These are phyloP conservation scores for Asbolus verrucosus DNA, from an alignment of 1,140 invertebrate genomes.

Conservation along the genomic window DNA sequence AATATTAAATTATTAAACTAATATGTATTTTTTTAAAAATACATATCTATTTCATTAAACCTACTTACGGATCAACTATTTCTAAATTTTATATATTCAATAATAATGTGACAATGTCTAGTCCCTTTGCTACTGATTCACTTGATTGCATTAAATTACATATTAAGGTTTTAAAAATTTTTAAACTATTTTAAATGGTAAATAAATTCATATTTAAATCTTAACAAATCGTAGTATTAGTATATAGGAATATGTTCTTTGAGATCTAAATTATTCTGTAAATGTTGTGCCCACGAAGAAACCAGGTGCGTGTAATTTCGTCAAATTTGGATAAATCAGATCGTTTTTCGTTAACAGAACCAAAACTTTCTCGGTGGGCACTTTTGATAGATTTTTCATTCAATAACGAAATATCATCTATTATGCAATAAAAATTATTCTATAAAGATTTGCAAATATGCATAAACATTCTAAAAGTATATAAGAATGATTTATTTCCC, in stretches of 20 bases:
- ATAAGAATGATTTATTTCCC: conserved; percentile 43
- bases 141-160: conserved; percentile 58
- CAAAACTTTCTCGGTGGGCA: conserved; percentile 16
- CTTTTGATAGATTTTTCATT: conserved; percentile 45
- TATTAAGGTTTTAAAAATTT: conserved; percentile 46
- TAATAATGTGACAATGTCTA: conserved; percentile 61
- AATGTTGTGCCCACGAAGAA: conserved; percentile 41
- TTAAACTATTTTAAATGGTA: conserved; percentile 43
- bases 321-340: not conserved
- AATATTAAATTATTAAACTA: conserved; percentile 56
- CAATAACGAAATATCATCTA: conserved; percentile 43
- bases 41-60: conserved; percentile 60
- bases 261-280: conserved; percentile 46
- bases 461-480: conserved; percentile 44
- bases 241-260: conserved; percentile 48
- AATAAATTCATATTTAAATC: conserved; percentile 47
- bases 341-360: not conserved
- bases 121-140: conserved; percentile 56
- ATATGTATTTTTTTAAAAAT: conserved; percentile 58
- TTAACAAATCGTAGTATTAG: conserved; percentile 48
- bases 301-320: not conserved
- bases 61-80: conserved; percentile 62
- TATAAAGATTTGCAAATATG: conserved; percentile 45
- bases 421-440: conserved; percentile 42
- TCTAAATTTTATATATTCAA: conserved; percentile 60